These are phyloP conservation scores for Eunapius fragilis DNA, from an alignment of 37 sponge, comb jelly and placozoan species.

Conservation along the genomic window DNA sequence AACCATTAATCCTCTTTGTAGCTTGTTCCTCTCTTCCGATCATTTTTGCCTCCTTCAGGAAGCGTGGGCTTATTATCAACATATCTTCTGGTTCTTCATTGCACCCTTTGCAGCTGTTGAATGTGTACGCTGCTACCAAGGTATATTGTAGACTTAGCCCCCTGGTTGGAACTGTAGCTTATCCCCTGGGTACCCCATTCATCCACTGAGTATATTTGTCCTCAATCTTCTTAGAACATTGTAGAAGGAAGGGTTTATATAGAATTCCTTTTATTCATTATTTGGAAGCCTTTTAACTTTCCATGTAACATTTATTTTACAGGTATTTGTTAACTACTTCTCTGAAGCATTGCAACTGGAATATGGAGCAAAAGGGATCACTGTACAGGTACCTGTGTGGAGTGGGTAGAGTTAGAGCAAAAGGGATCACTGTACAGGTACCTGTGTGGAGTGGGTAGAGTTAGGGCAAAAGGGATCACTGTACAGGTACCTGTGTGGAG, in stretches of 20 bases:
- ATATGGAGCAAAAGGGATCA: conserved; percentile 20
- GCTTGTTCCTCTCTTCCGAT: neutral
- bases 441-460: no score
- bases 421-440: no score
- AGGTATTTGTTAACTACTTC: conserved; percentile 24
- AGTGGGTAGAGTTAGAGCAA: no score
- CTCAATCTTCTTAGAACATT: no score
- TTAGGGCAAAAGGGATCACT: no score
- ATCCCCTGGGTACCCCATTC: neutral
- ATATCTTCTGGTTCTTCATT: conserved; percentile 27
- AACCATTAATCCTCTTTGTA: neutral
- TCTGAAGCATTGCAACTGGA: conserved; percentile 10
- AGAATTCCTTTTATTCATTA: no score
- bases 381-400: conserved; percentile 14
- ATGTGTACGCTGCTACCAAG: conserved; percentile 63
- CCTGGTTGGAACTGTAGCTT: neutral
- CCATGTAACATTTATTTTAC: neutral
- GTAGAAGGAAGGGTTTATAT: no score
- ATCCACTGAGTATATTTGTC: no score
- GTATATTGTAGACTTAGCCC: neutral
- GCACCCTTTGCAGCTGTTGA: neutral
- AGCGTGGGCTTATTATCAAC: conserved; percentile 52
- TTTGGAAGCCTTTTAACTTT: no score
- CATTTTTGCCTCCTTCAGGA: neutral
- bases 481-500: no score